These are phyloP conservation scores for Enteromius fasciolatus DNA, from an alignment of 2,797 vertebrate genomes.

Conservation along the genomic window DNA sequence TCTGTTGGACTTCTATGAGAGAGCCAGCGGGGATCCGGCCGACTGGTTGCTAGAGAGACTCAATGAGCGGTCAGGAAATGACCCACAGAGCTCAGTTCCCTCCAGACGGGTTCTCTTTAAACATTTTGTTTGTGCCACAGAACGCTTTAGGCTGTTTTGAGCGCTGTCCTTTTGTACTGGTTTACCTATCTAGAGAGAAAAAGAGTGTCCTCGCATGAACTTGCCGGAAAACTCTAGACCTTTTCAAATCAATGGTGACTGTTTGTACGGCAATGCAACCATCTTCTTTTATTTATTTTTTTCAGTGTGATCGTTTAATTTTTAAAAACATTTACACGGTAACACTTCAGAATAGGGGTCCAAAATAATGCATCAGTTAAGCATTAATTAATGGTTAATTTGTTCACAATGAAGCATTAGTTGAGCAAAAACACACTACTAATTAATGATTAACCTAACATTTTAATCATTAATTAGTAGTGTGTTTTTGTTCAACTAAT, in stretches of 20 bases:
- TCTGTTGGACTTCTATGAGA: constrained; percentile 57
- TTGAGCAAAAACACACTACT: no score
- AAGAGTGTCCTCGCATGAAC: constrained; percentile 9
- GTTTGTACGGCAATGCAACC: background rate
- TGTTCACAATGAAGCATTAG: no score
- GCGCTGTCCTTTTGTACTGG: background rate
- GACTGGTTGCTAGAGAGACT: constrained; percentile 46
- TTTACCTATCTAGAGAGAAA: constrained; percentile 6
- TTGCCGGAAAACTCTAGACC: background rate
- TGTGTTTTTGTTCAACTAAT: no score
- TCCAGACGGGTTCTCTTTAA: constrained; percentile 11
- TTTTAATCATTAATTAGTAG: no score
- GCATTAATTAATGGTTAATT: no score
- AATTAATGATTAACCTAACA: no score
- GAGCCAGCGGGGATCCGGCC: constrained; percentile 45
- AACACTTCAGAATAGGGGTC: no score
- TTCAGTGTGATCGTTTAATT: background rate
- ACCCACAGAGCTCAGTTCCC: constrained; percentile 36
- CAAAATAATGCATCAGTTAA: no score
- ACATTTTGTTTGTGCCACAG: constrained; percentile 30
- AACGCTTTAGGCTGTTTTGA: constrained; percentile 7
- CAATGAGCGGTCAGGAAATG: constrained; percentile 40
- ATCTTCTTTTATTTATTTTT: background rate
- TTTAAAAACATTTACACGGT: no score
- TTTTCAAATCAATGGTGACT: background rate